Evolutionary conservation across 2,888 invertebrate genomes (phyloP).

Genomic region (Apodemia hepburni): DNA sequence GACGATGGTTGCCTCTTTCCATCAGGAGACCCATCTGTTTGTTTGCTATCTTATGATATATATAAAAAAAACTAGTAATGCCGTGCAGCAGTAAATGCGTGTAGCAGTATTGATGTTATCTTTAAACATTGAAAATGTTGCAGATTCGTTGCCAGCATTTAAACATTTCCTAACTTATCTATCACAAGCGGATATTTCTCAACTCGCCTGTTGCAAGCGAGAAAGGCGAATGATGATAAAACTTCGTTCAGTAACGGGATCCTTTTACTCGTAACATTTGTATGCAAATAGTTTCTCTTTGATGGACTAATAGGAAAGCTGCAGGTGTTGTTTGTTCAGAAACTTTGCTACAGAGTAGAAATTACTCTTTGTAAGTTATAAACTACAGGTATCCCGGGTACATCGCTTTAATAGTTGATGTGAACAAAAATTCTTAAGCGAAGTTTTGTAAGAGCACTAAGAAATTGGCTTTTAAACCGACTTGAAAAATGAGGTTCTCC

Average conservation of each 20-base stretch:
- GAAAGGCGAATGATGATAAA: neutral
- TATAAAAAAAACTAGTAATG: no score
- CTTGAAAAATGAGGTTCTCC: no score
- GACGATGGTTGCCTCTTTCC: no score
- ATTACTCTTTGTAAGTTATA: neutral
- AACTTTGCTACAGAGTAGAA: slow-evolving; percentile 6
- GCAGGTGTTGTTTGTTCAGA: slow-evolving; percentile 10
- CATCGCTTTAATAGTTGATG: neutral
- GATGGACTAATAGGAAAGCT: neutral
- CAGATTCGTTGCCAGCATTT: neutral
- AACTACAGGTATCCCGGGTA: neutral
- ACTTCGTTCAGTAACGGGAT: neutral
- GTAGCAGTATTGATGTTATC: no score
- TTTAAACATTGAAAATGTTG: no score
- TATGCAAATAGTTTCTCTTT: slow-evolving; percentile 46
- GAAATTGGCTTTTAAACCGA: neutral
- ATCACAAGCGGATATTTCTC: neutral
- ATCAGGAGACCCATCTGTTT: no score
- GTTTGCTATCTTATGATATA: no score
- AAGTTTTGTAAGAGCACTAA: neutral
- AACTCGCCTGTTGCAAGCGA: neutral
- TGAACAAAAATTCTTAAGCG: neutral
- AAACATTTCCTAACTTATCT: neutral
- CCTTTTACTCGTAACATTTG: slow-evolving; percentile 44
- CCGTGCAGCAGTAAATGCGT: no score